These are phyloP conservation scores for Muscina levida DNA, from an alignment of 2,888 invertebrate species.

Conservation along the genomic window DNA sequence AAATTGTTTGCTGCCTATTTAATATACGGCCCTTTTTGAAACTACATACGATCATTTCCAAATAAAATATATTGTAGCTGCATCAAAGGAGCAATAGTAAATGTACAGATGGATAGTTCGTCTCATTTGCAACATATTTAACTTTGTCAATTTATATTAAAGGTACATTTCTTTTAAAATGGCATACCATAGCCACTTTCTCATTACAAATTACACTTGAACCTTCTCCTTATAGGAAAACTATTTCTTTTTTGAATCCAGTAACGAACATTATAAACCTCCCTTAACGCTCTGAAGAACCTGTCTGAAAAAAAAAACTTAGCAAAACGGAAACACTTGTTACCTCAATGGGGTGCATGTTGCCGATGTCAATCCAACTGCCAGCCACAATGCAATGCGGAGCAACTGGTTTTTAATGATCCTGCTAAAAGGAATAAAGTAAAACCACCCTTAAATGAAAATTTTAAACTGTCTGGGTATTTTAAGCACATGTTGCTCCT, in stretches of 20 bases:
- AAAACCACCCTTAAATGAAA: slow-evolving; percentile 46
- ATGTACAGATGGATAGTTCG: no score
- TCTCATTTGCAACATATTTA: no score
- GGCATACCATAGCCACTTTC: no score
- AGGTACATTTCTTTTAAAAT: no score
- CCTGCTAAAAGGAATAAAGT: not conserved
- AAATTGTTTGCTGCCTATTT: slow-evolving; percentile 27
- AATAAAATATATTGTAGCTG: no score
- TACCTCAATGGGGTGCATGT: slow-evolving; percentile 32
- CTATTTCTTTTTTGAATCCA: no score
- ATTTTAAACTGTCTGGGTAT: slow-evolving; percentile 60
- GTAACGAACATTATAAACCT: slow-evolving; percentile 35
- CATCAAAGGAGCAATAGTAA: no score
- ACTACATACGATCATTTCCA: not conserved
- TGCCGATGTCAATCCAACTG: not conserved
- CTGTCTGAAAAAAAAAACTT: slow-evolving; percentile 39
- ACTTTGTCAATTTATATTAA: no score
- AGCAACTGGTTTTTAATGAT: slow-evolving; percentile 57
- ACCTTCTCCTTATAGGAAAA: not conserved
- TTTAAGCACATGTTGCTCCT: slow-evolving; percentile 64
- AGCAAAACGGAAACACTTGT: slow-evolving; percentile 47
- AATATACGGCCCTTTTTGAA: not conserved
- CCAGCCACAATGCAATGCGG: not conserved
- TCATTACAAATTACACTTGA: no score
- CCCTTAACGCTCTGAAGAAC: slow-evolving; percentile 51